Conservation (phyloP, 2,888 invertebrate species). For the Eurois occulta region DNA sequence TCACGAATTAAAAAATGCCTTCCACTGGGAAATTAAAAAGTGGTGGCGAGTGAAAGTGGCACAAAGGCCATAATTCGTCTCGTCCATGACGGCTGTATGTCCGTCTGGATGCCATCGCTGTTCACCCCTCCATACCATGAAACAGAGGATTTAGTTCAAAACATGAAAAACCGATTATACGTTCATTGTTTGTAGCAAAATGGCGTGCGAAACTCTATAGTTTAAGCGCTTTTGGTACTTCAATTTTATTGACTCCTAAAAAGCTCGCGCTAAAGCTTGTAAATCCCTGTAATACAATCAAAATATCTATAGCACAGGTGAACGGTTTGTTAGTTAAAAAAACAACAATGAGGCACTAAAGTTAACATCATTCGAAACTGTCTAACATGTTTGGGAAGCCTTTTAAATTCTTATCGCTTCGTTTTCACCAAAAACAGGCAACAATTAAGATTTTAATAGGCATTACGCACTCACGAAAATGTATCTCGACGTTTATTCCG, state of each 20-base stretch:
- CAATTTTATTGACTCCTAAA: constrained; percentile 85
- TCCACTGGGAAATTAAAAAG: constrained; percentile 87
- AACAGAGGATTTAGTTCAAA: constrained; percentile 83
- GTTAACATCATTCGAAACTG: constrained; percentile 38
- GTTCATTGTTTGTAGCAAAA: constrained; percentile 82
- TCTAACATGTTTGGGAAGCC: constrained; percentile 26
- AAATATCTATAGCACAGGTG: constrained; percentile 68
- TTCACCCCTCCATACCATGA: constrained; percentile 72
- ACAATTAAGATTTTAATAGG: constrained; percentile 60
- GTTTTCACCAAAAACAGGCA: constrained; percentile 33
- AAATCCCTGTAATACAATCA: constrained; percentile 69
- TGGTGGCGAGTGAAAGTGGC: constrained; percentile 85
- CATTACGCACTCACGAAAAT: constrained; percentile 58
- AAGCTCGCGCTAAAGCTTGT: constrained; percentile 80
- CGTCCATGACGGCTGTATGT: constrained; percentile 80
- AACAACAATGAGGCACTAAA: constrained; percentile 40
- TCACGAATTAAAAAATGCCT: constrained; percentile 86
- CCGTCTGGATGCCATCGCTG: constrained; percentile 76
- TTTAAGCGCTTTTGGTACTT: constrained; percentile 79
- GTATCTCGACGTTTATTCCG: constrained; percentile 61
- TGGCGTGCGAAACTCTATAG: constrained; percentile 78
- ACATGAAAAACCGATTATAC: constrained; percentile 88
- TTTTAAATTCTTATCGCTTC: constrained; percentile 44
- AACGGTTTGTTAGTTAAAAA: constrained; percentile 37
- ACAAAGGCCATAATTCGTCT: constrained; percentile 88